Base-by-base conservation (phyloP, 2,888 invertebrate genomes). In the Saturnia japonica region DNA sequence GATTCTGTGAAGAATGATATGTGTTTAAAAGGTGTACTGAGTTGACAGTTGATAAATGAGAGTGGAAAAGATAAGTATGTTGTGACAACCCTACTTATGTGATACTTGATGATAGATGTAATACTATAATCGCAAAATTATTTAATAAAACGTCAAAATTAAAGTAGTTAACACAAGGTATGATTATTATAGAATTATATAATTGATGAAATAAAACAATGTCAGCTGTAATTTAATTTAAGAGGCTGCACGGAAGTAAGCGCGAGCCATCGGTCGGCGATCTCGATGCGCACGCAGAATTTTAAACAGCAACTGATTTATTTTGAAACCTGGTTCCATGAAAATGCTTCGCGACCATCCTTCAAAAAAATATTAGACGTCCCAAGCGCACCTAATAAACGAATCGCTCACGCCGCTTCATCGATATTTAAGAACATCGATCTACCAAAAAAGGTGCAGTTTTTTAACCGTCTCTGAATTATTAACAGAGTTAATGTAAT, bases 361-460 rank as follows among this genome's bases (percentile, higher is more conserved):
- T 77, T 75, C 57, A 60, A 60, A 75, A 81, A 80, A 80, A 80
- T 85, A 81, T 85, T 82, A 83, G 83, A 85, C 82, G 77, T 83
- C 78, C 82, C 82, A 82, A 79, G 78, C 77, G 75, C 78, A 77
- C 76, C 80, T 86, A 85, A 87, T 85, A 83, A 86, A 82, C 76
- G 80, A 74, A 85, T 86, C 82, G 82, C 79, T 81, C 78, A 80
- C 83, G 83, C 81, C 82, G 80, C 74, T 82, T 78, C 77, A 73
- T 75, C 72, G 74, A 70, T 77, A 78, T 78, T 79, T 75, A 74
- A 76, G 78, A 79, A 75, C 73, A 75, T 77, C 71, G 75, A 76
- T 72, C 74, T 77, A 75, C 75, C 78, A 71, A 76, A 79, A 78
- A 78, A 78, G 74, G 70, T 68, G 51, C n/a, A 51, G 70, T 68